A percentile compares a stretch with the other conserved stretches of the same genome.
These are phyloP conservation scores for Linnaemya vulpina DNA, from an alignment of 2,888 invertebrate species.

Conservation along the genomic window DNA sequence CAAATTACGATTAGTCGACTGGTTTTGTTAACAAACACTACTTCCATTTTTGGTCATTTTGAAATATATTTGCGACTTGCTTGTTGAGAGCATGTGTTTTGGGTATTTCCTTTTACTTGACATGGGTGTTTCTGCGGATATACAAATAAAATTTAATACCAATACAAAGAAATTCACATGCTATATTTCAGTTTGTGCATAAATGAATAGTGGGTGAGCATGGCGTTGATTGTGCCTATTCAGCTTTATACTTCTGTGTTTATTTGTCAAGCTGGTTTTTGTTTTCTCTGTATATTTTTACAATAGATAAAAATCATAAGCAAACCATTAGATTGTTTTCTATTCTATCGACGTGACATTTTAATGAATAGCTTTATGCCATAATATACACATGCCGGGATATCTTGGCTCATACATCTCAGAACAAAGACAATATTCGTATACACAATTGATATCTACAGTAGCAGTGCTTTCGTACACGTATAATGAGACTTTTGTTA, in stretches of 20 bases:
- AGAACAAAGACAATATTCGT: conserved; percentile 11
- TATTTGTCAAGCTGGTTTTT: background rate
- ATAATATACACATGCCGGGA: conserved; percentile 24
- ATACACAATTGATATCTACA: background rate
- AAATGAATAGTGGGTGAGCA: conserved; percentile 7
- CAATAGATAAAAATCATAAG: conserved; percentile 67
- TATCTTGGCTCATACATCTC: conserved; percentile 8
- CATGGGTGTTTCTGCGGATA: conserved; percentile 44
- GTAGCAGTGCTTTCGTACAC: background rate
- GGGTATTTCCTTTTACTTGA: conserved; percentile 41
- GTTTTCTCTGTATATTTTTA: conserved; percentile 19
- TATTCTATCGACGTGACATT: conserved; percentile 62
- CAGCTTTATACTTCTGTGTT: conserved; percentile 1
- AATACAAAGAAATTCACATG: background rate
- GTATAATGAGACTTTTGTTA: conserved; percentile 51
- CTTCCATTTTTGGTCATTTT: conserved; percentile 52
- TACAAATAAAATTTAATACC: background rate
- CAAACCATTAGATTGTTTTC: conserved; percentile 67
- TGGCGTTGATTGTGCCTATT: conserved; percentile 5
- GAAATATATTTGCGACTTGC: conserved; percentile 53
- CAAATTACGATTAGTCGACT: conserved; percentile 18
- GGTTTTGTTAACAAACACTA: conserved; percentile 25
- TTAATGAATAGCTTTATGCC: conserved; percentile 65
- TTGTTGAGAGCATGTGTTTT: conserved; percentile 37
- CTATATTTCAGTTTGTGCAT: background rate